A percentile compares a stretch with the other conserved stretches of the same genome.
Conservation (phyloP, 1,140 invertebrate species). For the Spodoptera litura region DNA sequence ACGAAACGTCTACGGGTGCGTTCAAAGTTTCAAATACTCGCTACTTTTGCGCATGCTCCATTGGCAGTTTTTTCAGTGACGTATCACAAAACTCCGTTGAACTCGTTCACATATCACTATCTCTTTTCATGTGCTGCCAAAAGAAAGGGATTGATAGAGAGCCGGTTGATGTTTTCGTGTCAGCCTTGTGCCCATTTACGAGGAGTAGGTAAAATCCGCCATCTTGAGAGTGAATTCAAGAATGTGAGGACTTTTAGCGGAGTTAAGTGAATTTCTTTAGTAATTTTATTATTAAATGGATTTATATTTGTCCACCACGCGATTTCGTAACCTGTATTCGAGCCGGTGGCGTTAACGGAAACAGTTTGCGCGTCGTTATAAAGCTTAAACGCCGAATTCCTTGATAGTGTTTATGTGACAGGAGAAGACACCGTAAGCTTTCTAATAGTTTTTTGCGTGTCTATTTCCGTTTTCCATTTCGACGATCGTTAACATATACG, state of each 20-base stretch:
- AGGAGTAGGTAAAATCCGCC: conserved; percentile 86
- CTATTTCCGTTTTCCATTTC: conserved; percentile 85
- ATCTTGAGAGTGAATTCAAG: conserved; percentile 86
- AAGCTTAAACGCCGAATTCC: conserved; percentile 80
- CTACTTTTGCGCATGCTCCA: conserved; percentile 81
- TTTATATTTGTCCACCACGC: conserved; percentile 65
- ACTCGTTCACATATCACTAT: conserved; percentile 78
- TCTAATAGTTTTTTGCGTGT: conserved; percentile 86
- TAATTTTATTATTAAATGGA: conserved; percentile 84
- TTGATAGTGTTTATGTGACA: conserved; percentile 86
- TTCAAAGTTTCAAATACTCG: conserved; percentile 61
- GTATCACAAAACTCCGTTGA: conserved; percentile 79
- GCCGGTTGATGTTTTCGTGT: conserved; percentile 86
- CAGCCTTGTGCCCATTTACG: conserved; percentile 86
- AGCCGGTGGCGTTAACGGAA: conserved; percentile 72
- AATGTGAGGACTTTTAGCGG: conserved; percentile 84
- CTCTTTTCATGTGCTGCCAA: conserved; percentile 75
- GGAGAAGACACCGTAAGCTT: conserved; percentile 85
- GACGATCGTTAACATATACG: conserved; percentile 81
- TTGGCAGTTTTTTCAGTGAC: conserved; percentile 82
- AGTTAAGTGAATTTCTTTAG: conserved; percentile 81
- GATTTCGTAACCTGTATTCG: conserved; percentile 64
- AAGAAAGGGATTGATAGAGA: conserved; percentile 82
- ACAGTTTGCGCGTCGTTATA: conserved; percentile 67
- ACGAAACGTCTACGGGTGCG: conserved; percentile 60